Percentiles rank a stretch among this genome's conserved stretches.
phyloP scores from a whole-genome alignment of 2,797 vertebrate species.

The Todus mexicanus region DNA sequence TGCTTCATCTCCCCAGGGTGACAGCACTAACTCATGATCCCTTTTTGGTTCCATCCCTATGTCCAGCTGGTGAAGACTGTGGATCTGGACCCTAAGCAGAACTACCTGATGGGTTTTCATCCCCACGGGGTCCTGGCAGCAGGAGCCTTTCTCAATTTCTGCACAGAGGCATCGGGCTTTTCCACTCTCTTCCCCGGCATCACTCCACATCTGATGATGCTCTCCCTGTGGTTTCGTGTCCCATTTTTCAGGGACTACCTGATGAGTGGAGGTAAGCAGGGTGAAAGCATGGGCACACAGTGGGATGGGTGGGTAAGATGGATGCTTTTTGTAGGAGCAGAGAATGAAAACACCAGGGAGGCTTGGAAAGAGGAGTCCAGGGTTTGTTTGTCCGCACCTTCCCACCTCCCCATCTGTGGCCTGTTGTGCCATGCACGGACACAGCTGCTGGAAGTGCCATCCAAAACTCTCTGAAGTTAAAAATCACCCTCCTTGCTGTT shows the following conservation, averaged over 20 bases:
- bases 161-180: slow-evolving; percentile 84
- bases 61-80: slow-evolving; percentile 89
- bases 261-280: slow-evolving; percentile 83
- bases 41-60: background rate
- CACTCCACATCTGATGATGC: slow-evolving; percentile 83
- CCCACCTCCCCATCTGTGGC: too few species aligned
- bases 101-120: slow-evolving; percentile 91
- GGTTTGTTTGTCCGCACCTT: background rate
- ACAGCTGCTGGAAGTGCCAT: background rate
- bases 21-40: background rate
- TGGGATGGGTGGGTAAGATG: background rate
- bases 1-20: too few species aligned
- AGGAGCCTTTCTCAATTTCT: slow-evolving; percentile 89
- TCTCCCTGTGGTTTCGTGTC: slow-evolving; percentile 87
- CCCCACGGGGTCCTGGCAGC: slow-evolving; percentile 89
- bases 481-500: background rate
- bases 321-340: background rate
- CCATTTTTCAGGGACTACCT: slow-evolving; percentile 92
- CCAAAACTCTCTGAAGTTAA: background rate
- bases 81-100: slow-evolving; percentile 85
- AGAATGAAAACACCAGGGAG: background rate
- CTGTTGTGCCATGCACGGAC: fast-evolving
- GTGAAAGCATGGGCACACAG: fast-evolving
- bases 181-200: slow-evolving; percentile 82
- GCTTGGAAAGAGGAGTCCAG: background rate